Percentiles rank a stretch among this genome's conserved stretches.
Evolutionary conservation across 2,888 invertebrate species (phyloP).

Genomic region (Parnassius apollo): DNA sequence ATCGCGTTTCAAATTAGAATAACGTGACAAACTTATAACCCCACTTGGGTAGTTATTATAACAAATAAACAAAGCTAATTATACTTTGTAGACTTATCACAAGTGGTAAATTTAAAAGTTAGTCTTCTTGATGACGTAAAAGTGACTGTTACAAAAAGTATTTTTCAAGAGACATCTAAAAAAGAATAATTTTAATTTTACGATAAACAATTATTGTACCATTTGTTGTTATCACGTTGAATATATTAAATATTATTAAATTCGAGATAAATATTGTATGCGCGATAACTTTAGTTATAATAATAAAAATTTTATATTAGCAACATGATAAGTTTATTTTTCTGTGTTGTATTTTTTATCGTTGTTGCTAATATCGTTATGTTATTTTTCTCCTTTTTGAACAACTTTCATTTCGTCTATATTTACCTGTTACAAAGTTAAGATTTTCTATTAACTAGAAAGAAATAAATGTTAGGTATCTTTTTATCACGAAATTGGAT

Average conservation of each 20-base stretch:
- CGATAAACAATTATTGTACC: constrained; percentile 19
- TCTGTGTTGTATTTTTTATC: constrained; percentile 38
- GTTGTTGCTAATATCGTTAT: not conserved
- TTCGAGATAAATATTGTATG: constrained; percentile 66
- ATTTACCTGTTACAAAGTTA: no score
- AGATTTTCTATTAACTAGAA: no score
- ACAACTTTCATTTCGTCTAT: not conserved
- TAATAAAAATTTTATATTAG: constrained; percentile 53
- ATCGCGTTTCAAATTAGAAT: no score
- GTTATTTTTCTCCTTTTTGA: not conserved
- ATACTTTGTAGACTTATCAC: no score
- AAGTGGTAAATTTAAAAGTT: no score
- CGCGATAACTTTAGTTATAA: constrained; percentile 61
- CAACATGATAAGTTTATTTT: constrained; percentile 51
- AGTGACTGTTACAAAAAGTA: constrained; percentile 5
- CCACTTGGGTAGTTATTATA: no score
- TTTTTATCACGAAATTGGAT: no score
- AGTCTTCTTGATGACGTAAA: not conserved
- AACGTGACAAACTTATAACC: no score
- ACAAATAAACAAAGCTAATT: no score
- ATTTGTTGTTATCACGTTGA: constrained; percentile 39
- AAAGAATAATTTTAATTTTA: constrained; percentile 13
- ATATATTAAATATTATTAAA: constrained; percentile 60
- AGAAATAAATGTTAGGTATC: no score
- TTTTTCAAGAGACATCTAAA: constrained; percentile 3